Evolutionary conservation across 2,888 invertebrate genomes (phyloP).

Genomic region (Marasmarcha lunaedactyla): DNA sequence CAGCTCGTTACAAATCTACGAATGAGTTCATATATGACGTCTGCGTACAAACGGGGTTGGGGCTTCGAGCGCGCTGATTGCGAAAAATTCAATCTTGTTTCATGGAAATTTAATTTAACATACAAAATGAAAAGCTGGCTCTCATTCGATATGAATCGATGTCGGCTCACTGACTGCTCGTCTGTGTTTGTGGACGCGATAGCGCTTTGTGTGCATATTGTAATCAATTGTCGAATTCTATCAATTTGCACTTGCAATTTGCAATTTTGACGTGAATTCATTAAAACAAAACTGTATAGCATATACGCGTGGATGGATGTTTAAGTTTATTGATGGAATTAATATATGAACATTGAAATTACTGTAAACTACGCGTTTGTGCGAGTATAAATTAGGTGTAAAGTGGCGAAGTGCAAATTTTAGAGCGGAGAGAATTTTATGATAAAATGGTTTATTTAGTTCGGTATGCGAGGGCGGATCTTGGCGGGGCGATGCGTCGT

Average conservation of each 20-base stretch:
- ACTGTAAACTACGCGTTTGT: background rate
- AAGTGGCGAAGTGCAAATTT: no score
- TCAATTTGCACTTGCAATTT: slow-evolving; percentile 60
- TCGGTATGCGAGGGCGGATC: background rate
- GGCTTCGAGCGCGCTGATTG: slow-evolving; percentile 47
- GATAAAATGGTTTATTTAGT: no score
- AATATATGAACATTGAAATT: background rate
- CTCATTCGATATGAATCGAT: slow-evolving; percentile 63
- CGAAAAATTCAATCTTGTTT: slow-evolving; percentile 70
- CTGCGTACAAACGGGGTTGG: background rate
- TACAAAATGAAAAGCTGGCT: slow-evolving; percentile 62
- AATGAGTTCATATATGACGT: background rate
- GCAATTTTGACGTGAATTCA: slow-evolving; percentile 59
- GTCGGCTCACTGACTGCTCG: slow-evolving; percentile 57
- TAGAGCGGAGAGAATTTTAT: no score
- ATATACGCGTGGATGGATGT: slow-evolving; percentile 8
- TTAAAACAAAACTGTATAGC: slow-evolving; percentile 37
- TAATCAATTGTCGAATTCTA: slow-evolving; percentile 52
- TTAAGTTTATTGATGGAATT: slow-evolving; percentile 1
- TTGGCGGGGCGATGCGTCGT: slow-evolving; percentile 24
- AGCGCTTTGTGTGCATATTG: slow-evolving; percentile 28
- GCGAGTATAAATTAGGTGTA: no score
- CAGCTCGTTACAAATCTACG: background rate
- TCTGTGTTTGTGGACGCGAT: slow-evolving; percentile 57
- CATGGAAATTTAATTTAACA: slow-evolving; percentile 71